These are phyloP conservation scores for Drosophila villosipedis DNA, from an alignment of 2,888 invertebrate species.

Conservation along the genomic window DNA sequence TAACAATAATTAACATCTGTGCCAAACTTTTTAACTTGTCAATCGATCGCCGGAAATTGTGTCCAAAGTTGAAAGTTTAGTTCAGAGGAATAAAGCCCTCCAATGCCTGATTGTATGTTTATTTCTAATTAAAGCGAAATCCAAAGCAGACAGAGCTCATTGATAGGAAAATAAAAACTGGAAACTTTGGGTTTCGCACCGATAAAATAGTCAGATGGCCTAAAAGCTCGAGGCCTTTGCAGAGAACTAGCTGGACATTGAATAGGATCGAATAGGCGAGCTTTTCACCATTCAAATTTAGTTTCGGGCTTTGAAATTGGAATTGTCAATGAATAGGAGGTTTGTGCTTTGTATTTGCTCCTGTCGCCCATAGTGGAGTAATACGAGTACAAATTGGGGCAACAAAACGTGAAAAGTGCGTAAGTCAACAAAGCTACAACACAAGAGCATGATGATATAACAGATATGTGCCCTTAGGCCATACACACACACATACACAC, in stretches of 20 bases:
- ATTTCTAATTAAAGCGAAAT: not conserved
- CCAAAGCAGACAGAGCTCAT: not conserved
- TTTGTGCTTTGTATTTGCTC: slow-evolving; percentile 15
- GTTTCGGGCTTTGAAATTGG: not conserved
- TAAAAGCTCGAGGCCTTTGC: not conserved
- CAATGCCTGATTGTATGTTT: not conserved
- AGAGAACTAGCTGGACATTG: not conserved
- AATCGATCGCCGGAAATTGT: not conserved
- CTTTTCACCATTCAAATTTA: slow-evolving; percentile 11
- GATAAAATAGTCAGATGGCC: not conserved
- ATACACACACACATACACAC: slow-evolving; percentile 21
- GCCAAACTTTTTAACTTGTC: not conserved
- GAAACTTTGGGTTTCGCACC: not conserved
- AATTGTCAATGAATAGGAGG: slow-evolving; percentile 6
- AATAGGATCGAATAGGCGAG: not conserved
- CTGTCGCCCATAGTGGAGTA: slow-evolving; percentile 25
- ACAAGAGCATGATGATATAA: slow-evolving; percentile 9
- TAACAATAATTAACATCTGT: not conserved
- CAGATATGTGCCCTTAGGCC: slow-evolving; percentile 15
- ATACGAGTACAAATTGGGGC: slow-evolving; percentile 7
- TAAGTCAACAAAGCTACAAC: slow-evolving; percentile 35
- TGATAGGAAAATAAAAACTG: not conserved
- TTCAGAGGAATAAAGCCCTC: not conserved
- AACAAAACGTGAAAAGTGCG: slow-evolving; percentile 23
- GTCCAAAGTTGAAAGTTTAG: not conserved